Percentiles rank a stretch among this genome's conserved stretches.
Conservation (phyloP, 2,888 invertebrate genomes). For the Epinotia brunnichana region DNA sequence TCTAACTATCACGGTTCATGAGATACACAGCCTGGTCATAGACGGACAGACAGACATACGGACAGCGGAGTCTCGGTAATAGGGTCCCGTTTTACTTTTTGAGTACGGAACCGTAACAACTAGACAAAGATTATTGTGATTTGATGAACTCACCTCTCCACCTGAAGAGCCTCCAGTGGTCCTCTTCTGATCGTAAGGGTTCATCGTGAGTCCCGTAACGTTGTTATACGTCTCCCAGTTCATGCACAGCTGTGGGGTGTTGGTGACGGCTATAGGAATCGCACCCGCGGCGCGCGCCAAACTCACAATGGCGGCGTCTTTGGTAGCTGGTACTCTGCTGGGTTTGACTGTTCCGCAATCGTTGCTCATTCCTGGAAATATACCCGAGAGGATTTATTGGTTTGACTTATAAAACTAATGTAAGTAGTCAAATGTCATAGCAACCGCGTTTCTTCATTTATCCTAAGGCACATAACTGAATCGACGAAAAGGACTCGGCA, state of each 20-base stretch:
- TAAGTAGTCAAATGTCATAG: too few relatives aligned
- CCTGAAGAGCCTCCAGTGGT: constrained; percentile 96
- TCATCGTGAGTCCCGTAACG: constrained; percentile 92
- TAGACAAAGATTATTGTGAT: too few relatives aligned
- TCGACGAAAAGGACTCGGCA: too few relatives aligned
- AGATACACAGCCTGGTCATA: too few relatives aligned
- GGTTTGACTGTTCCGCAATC: constrained; percentile 87
- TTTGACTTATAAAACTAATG: neutral
- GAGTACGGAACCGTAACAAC: too few relatives aligned
- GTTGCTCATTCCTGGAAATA: constrained; percentile 86
- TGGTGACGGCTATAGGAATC: constrained; percentile 93
- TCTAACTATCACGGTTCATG: too few relatives aligned
- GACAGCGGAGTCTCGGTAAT: too few relatives aligned
- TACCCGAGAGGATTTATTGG: neutral
- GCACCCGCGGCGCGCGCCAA: constrained; percentile 90
- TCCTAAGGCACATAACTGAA: too few relatives aligned
- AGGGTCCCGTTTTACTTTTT: too few relatives aligned
- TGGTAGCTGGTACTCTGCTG: constrained; percentile 84
- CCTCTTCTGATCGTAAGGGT: constrained; percentile 93
- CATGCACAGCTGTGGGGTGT: constrained; percentile 95
- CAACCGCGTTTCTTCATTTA: too few relatives aligned
- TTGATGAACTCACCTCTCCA: constrained; percentile 90
- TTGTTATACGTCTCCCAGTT: constrained; percentile 96
- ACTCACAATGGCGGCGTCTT: constrained; percentile 89
- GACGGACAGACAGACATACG: too few relatives aligned